phyloP scores from a whole-genome alignment of 2,113 vertebrate genomes.

The Orycteropus afer region DNA sequence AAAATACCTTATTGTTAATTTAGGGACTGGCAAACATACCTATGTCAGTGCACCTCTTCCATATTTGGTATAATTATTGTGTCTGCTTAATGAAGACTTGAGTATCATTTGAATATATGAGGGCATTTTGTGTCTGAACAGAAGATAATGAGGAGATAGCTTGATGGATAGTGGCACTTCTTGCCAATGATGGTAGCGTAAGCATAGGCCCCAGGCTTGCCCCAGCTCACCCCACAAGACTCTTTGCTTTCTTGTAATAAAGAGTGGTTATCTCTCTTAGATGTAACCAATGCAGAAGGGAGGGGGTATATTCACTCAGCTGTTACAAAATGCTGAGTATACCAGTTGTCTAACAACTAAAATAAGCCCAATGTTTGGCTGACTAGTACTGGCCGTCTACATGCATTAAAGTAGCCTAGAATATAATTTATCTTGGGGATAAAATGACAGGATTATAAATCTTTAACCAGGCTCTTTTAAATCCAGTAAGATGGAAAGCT shows the following conservation, averaged over 20 bases:
- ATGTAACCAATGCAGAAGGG: background rate
- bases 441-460: constrained; percentile 70
- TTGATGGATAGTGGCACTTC: background rate
- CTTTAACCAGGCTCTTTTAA: constrained; percentile 68
- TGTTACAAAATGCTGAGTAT: constrained; percentile 23
- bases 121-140: background rate
- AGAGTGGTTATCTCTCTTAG: background rate
- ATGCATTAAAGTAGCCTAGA: constrained; percentile 58
- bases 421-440: constrained; percentile 74
- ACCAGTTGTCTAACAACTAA: constrained; percentile 13
- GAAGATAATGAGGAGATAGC: constrained; percentile 27
- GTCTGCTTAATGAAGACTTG: constrained; percentile 11
- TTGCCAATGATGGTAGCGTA: background rate
- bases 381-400: constrained; percentile 5
- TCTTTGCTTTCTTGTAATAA: constrained; percentile 8
- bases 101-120: background rate
- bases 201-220: background rate
- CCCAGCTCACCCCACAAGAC: background rate
- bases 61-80: background rate
- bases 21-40: background rate
- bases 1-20: constrained; percentile 39
- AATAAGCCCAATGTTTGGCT: constrained; percentile 37
- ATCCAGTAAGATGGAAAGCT: constrained; percentile 64
- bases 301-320: background rate
- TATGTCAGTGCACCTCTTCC: background rate